Base-by-base conservation (phyloP, 2,797 vertebrate species). In the Chromis chromis region DNA sequence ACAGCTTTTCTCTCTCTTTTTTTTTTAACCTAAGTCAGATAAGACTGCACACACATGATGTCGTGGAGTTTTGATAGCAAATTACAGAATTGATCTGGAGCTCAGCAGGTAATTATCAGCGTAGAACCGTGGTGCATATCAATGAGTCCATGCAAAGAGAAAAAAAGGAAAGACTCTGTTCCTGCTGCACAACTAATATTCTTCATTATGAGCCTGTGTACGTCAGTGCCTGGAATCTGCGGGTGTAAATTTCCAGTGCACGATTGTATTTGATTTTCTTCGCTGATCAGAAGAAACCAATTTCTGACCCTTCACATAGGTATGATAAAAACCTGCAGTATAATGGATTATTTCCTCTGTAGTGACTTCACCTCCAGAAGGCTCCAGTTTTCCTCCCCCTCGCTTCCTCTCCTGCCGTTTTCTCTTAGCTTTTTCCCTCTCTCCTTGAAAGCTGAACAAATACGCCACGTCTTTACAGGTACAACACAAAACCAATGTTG, bases 101-200 rank as follows among this genome's bases (percentile, higher is more conserved):
- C 90, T 92, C 89, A 91, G 91, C 84, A 86, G 79, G 89, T 79
- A 89, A 91, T 90, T 94, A 93, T 90, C 86, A 89, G 77, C 78
- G 75, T 50, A 84, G 80, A 86, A 79, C 84, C 66, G 63, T 49
- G 25, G 58, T 86, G 89, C 88, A 92, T 94, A 91, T 92, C 84
- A 94, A 93, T 92, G 86, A 86, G 79, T 52, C 14, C 8, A 27
- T 33, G 52, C 52, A 44, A 56, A 40, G 28, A 6, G 28, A 3
- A 2, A 44, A 25, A 28, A 4, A 48, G 19, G 13, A 36, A 56
- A 49, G 58, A 85, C 57, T 55, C 71, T 31, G 33, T 67, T 77
- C 79, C 81, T 76, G 59, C 59, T 2, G 74, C 79, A 82, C 65
- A 58, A 55, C 73, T 86, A 78, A 89, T 86, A 84, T 82, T 81